Evolutionary conservation across 2,797 vertebrate species (phyloP), one percentile per base, ranked within the genome.

Genomic region (Hydrolagus colliei): DNA sequence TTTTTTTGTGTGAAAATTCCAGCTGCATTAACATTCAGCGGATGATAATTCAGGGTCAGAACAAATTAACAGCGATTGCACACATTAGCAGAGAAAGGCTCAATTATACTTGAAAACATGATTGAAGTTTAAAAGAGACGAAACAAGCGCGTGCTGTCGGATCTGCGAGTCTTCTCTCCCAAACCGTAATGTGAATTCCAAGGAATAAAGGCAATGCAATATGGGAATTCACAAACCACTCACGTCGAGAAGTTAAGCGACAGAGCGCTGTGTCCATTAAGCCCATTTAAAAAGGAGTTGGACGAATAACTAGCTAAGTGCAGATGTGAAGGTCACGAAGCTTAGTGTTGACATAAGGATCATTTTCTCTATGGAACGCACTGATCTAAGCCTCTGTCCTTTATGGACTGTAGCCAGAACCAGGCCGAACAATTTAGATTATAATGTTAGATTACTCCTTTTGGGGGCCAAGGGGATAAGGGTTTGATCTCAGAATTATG

Each of bases 101-200:
- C 79, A 84, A 84, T 84, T 84, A 84, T 84, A 71, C 71, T 84
- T 84, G n/a, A 84, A 82, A 84, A 71, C 9, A 71, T 84, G 65
- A 84, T 68, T 84, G 65, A 84, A 68, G 65, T 52, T 68, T 84
- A 71, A 84, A 84, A 84, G 65, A 18, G 22, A 22, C 41, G 68
- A 68, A 82, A 82, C 79, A 82, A 16, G 71, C 35, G 6, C 9
- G 16, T 71, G 27, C 16, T 84, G 65, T 13, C 20, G 13, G 16
- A 68, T 71, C 41, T 84, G 65, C 71, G 27, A 68, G 71, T 84
- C 27, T 84, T 84, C 79, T 4, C 67, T 52, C 65, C 41, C 18
- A 84, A 84, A 84, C 5, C 68, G 27, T 63, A 82, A 16, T 82
- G 65, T 35, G 65, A 84, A 68, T 20, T 71, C 79, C 35, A 71